Conservation (phyloP, 1,140 invertebrate species). For the Planococcus citri region DNA sequence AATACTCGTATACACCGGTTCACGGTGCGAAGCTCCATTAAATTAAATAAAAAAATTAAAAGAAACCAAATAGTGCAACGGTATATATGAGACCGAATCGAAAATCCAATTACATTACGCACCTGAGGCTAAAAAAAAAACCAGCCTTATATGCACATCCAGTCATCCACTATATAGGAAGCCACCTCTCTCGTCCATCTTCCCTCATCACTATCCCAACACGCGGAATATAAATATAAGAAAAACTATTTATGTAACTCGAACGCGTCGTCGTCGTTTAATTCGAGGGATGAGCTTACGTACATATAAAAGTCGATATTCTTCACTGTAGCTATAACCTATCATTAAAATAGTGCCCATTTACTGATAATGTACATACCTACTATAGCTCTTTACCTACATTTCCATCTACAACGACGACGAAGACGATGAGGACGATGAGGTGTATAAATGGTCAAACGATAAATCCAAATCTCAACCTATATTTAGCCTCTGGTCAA, state of each 20-base stretch:
- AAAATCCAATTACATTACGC: neutral
- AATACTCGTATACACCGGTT: too few relatives aligned
- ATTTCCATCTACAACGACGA: too few relatives aligned
- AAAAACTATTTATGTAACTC: neutral
- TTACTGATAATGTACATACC: neutral
- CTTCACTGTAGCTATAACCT: neutral
- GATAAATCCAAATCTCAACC: neutral
- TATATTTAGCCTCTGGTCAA: neutral
- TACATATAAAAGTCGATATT: too few relatives aligned
- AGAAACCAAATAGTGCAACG: neutral
- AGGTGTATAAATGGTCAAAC: neutral
- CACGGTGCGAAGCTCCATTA: neutral
- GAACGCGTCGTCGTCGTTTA: too few relatives aligned
- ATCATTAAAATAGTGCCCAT: neutral
- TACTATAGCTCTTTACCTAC: too few relatives aligned
- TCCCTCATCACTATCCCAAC: too few relatives aligned
- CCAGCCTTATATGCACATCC: neutral
- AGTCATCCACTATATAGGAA: too few relatives aligned
- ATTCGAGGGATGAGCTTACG: too few relatives aligned
- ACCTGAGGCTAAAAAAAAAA: neutral
- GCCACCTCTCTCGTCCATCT: too few relatives aligned
- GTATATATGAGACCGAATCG: neutral
- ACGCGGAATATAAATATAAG: neutral
- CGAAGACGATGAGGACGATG: too few relatives aligned
- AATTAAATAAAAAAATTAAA: neutral